Evolutionary conservation across 2,888 invertebrate species (phyloP).

Genomic region (Epistrophe eligans): DNA sequence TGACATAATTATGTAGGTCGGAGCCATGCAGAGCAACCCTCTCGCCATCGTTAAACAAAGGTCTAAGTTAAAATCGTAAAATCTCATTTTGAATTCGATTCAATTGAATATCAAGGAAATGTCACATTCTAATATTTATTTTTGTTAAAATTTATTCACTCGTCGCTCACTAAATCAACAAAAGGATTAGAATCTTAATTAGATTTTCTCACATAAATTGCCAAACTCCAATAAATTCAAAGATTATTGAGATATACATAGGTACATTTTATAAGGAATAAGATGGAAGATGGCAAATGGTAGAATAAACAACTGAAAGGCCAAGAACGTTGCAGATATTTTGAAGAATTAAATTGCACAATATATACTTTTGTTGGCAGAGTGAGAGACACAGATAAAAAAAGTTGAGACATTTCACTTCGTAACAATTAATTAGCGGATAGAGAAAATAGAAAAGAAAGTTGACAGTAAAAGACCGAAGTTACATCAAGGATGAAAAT

Average conservation of each 20-base stretch:
- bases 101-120: conserved; percentile 46
- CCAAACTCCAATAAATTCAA: conserved; percentile 37
- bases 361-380: neutral
- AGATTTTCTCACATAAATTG: conserved; percentile 55
- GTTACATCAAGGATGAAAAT: neutral
- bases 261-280: neutral
- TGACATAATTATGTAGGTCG: conserved; percentile 7
- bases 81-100: conserved; percentile 40
- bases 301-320: neutral
- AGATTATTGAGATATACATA: conserved; percentile 25
- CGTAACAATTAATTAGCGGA: conserved; percentile 59
- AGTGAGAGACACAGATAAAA: neutral
- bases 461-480: conserved; percentile 1
- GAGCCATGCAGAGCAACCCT: neutral
- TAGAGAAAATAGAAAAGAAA: neutral
- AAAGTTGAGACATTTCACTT: conserved; percentile 65
- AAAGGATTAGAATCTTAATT: conserved; percentile 73
- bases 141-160: conserved; percentile 36
- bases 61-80: conserved; percentile 28
- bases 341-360: conserved; percentile 24
- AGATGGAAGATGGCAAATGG: neutral
- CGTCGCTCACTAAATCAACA: conserved; percentile 60
- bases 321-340: conserved; percentile 12
- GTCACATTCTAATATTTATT: conserved; percentile 42
- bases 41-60: conserved; percentile 16